Conservation (phyloP, 1,140 invertebrate genomes). For the Cyrtorhinus lividipennis region DNA sequence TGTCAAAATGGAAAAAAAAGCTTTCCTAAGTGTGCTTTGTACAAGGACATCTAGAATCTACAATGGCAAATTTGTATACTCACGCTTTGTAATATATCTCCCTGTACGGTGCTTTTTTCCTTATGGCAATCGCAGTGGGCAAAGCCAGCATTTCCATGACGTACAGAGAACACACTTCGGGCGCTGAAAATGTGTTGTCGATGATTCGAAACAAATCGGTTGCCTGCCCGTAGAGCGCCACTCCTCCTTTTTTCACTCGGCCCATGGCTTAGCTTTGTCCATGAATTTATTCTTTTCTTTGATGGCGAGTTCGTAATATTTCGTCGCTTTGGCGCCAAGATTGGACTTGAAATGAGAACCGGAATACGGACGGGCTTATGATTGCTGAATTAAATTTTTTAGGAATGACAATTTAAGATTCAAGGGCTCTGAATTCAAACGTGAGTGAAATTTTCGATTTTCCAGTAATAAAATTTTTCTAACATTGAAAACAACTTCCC, state of each 20-base stretch:
- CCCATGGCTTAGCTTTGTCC: not conserved
- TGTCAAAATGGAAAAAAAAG: no score
- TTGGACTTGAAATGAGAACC: not conserved
- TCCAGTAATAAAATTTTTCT: no score
- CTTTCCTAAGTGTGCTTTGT: no score
- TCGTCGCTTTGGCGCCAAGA: not conserved
- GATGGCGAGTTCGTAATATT: not conserved
- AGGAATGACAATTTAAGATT: no score
- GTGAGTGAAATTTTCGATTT: no score
- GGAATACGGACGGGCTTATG: not conserved
- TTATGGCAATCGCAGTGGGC: not conserved
- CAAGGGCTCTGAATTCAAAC: no score
- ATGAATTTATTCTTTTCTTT: constrained; percentile 10
- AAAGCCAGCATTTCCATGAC: not conserved
- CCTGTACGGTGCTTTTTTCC: constrained; percentile 12
- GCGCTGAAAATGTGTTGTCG: not conserved
- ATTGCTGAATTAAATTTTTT: no score
- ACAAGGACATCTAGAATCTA: no score
- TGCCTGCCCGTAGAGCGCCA: constrained; percentile 13
- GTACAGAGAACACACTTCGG: constrained; percentile 8
- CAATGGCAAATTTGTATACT: no score
- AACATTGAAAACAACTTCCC: no score
- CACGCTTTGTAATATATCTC: constrained; percentile 14
- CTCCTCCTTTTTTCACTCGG: constrained; percentile 1
- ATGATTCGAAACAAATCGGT: constrained; percentile 10